Percentiles rank a stretch among this genome's conserved stretches.
phyloP scores from a whole-genome alignment of 30 jellyfish, hydroid and myxozoan species.

The Turritopsis dohrnii region DNA sequence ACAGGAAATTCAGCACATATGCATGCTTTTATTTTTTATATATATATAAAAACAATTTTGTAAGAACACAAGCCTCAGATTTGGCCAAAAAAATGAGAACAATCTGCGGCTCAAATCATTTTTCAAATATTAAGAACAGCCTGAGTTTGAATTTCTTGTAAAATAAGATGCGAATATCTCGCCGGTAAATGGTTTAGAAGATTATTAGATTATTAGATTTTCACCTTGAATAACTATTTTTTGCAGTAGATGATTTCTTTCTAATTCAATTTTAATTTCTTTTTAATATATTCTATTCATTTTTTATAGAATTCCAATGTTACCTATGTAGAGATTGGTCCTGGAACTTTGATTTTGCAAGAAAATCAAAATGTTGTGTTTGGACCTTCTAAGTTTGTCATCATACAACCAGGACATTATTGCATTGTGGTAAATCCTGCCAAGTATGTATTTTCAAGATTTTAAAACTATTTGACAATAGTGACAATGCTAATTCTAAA shows the following conservation, averaged over 20 bases:
- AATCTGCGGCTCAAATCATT: no score
- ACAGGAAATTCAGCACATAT: no score
- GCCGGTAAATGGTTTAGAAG: no score
- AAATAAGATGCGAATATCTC: no score
- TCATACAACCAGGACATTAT: conserved; percentile 91
- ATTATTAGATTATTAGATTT: no score
- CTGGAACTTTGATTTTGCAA: conserved; percentile 68
- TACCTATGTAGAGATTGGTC: conserved; percentile 73
- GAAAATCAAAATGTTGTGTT: conserved; percentile 71
- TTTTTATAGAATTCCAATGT: conserved; percentile 68
- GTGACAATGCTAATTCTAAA: not conserved
- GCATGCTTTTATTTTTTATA: no score
- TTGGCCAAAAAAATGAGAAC: no score
- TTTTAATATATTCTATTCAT: not conserved
- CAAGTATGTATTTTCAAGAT: conserved; percentile 40
- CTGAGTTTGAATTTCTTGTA: not conserved
- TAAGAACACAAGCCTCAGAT: no score
- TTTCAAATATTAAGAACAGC: not conserved
- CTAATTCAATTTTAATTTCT: not conserved
- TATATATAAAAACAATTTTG: no score
- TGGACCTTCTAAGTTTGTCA: conserved; percentile 84
- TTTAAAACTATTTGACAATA: not conserved
- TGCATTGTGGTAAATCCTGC: conserved; percentile 81
- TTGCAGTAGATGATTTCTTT: not conserved
- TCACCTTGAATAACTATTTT: not conserved